A percentile compares a stretch with the other conserved stretches of the same genome.
Conservation (phyloP, 1,140 invertebrate genomes). For the Agraylea sexmaculata region DNA sequence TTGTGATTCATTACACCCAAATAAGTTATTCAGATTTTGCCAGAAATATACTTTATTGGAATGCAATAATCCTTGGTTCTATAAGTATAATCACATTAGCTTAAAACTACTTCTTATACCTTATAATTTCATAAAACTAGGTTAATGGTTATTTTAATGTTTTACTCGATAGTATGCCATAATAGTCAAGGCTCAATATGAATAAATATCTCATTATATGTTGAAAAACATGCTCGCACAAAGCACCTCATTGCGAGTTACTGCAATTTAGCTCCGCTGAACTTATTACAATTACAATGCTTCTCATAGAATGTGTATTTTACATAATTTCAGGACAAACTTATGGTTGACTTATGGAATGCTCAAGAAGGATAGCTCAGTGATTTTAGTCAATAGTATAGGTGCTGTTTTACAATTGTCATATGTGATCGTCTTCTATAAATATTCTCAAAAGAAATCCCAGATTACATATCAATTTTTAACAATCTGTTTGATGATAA, state of each 20-base stretch:
- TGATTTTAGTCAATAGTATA: constrained; percentile 56
- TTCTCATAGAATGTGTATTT: neutral
- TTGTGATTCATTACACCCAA: too few species aligned
- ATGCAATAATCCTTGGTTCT: too few species aligned
- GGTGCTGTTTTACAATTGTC: constrained; percentile 51
- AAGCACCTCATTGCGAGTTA: neutral
- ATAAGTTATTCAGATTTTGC: too few species aligned
- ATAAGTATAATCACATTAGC: too few species aligned
- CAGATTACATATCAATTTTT: constrained; percentile 37
- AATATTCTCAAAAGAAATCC: constrained; percentile 49
- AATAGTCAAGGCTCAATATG: neutral
- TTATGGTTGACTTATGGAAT: constrained; percentile 60
- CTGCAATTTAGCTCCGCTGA: neutral
- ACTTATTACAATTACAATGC: neutral
- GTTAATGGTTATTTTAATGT: neutral
- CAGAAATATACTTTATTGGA: too few species aligned
- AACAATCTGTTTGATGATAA: constrained; percentile 28
- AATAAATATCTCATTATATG: constrained; percentile 1
- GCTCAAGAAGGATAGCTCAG: constrained; percentile 48
- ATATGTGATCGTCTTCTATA: constrained; percentile 50
- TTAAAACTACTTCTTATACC: too few species aligned
- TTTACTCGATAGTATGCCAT: constrained; percentile 4
- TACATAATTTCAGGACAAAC: constrained; percentile 39
- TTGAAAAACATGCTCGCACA: constrained; percentile 3
- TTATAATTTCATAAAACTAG: too few species aligned